Percentiles rank a stretch among this genome's conserved stretches.
Conservation (phyloP, 1,140 invertebrate species). For the Leptonema lineaticorne region DNA sequence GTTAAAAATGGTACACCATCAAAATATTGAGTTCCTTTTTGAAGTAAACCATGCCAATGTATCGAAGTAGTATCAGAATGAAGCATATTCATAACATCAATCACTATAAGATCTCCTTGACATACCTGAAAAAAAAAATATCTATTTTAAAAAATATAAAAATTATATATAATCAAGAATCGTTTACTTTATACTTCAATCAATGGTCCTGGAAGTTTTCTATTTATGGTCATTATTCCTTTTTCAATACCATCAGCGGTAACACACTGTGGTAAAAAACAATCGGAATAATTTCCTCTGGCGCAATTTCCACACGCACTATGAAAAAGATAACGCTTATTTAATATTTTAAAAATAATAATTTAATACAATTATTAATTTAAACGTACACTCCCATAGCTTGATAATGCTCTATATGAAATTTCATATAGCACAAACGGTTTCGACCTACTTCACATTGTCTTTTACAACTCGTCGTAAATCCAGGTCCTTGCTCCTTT, state of each 20-base stretch:
- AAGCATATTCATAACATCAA: slow-evolving; percentile 60
- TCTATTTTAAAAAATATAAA: no score
- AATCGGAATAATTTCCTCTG: slow-evolving; percentile 46
- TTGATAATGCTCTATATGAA: slow-evolving; percentile 54
- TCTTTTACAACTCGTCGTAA: slow-evolving; percentile 34
- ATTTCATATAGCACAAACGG: slow-evolving; percentile 52
- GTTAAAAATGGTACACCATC: slow-evolving; percentile 67
- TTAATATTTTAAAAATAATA: neutral
- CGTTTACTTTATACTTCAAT: no score
- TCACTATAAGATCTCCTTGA: slow-evolving; percentile 58
- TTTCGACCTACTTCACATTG: slow-evolving; percentile 16
- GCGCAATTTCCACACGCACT: slow-evolving; percentile 44
- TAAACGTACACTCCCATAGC: slow-evolving; percentile 49
- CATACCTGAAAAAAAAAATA: no score
- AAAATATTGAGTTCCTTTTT: slow-evolving; percentile 56
- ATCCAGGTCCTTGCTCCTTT: no score
- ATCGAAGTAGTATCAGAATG: slow-evolving; percentile 54
- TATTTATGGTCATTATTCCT: slow-evolving; percentile 58
- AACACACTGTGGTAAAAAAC: slow-evolving; percentile 58
- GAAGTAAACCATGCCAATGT: slow-evolving; percentile 59
- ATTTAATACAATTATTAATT: no score
- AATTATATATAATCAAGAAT: no score
- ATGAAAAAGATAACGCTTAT: neutral
- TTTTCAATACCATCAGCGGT: slow-evolving; percentile 58
- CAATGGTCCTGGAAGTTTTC: slow-evolving; percentile 61